These are phyloP conservation scores for Ctenomys sociabilis DNA, from an alignment of 2,113 vertebrate species.

Conservation along the genomic window DNA sequence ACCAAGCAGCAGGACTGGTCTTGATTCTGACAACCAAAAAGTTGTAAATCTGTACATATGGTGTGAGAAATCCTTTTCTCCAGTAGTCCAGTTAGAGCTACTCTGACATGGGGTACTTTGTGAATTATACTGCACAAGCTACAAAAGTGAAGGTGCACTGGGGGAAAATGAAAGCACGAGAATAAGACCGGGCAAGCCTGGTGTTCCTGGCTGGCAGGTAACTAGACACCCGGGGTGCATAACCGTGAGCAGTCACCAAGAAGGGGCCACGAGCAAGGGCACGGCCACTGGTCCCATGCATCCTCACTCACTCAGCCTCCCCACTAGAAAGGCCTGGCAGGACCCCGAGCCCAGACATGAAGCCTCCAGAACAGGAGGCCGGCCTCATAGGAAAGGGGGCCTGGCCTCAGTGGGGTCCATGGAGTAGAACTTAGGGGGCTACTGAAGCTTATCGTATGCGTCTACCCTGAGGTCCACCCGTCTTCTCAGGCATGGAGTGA, in stretches of 20 bases:
- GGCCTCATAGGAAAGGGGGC: accelerated
- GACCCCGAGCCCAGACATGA: neutral
- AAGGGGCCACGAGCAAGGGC: neutral
- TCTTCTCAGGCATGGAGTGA: neutral
- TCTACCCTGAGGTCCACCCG: neutral
- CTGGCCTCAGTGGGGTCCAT: neutral
- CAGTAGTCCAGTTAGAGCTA: neutral
- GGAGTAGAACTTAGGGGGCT: neutral
- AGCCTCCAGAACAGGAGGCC: neutral
- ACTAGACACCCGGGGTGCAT: neutral
- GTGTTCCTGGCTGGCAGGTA: neutral
- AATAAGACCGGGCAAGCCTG: neutral
- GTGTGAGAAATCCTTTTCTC: neutral
- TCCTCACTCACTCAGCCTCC: neutral
- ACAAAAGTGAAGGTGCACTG: too few species aligned
- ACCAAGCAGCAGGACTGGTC: neutral
- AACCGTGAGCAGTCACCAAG: neutral
- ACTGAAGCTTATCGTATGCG: accelerated
- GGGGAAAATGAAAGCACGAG: neutral
- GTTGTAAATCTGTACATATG: neutral
- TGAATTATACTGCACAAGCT: too few species aligned
- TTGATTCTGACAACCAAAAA: neutral
- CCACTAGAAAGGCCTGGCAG: too few species aligned
- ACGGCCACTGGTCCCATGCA: neutral
- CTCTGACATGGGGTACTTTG: accelerated